phyloP scores from a whole-genome alignment of 2,797 vertebrate genomes.

The Anisognathus igniventris region DNA sequence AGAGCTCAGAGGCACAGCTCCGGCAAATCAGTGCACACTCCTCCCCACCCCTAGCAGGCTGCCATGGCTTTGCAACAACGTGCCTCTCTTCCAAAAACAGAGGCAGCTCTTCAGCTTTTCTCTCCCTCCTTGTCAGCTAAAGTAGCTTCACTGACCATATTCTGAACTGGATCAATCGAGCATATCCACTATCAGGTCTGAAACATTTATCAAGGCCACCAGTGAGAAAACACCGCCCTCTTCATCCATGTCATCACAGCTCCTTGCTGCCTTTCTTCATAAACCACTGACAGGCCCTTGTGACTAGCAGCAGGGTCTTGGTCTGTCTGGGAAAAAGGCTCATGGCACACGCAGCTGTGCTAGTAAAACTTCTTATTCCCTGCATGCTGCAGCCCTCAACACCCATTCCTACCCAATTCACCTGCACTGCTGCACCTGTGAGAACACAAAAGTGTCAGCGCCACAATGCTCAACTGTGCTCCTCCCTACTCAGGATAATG shows the following conservation, averaged over 20 bases:
- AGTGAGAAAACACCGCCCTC: neutral
- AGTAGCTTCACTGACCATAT: neutral
- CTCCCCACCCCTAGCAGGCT: neutral
- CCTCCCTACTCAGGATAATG: neutral
- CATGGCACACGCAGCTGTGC: neutral
- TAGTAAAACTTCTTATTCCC: neutral
- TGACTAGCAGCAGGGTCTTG: neutral
- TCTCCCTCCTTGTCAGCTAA: neutral
- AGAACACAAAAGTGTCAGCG: neutral
- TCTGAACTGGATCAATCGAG: neutral
- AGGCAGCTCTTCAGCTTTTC: neutral
- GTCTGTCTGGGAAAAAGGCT: neutral
- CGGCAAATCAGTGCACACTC: neutral
- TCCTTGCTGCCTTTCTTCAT: neutral
- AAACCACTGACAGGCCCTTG: neutral
- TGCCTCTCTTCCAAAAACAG: neutral
- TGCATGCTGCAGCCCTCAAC: neutral
- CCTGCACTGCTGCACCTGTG: neutral
- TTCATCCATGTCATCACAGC: fast-evolving
- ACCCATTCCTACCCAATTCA: neutral
- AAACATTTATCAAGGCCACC: neutral
- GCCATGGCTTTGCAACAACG: neutral
- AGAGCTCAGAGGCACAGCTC: neutral
- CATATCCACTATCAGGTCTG: neutral
- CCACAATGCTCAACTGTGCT: neutral